These are phyloP conservation scores for Acleris sparsana DNA, from an alignment of 2,888 invertebrate species.

Conservation along the genomic window DNA sequence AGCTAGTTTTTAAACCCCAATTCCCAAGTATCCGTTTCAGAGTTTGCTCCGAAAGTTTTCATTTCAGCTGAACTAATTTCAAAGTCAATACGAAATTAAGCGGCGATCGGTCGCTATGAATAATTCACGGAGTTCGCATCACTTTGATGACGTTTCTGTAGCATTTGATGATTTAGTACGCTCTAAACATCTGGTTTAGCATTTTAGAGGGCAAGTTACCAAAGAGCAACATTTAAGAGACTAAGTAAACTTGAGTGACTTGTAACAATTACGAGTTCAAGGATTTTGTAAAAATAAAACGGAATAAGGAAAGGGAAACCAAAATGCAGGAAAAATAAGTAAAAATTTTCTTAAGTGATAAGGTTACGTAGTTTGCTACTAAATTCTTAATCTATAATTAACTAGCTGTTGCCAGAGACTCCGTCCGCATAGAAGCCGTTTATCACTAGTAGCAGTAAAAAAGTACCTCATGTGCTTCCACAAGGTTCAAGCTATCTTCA, in stretches of 20 bases:
- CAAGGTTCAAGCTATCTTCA: no score
- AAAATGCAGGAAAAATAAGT: no score
- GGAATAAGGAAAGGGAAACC: no score
- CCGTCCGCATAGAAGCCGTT: no score
- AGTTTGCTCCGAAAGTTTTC: slow-evolving; percentile 20
- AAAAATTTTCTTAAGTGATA: no score
- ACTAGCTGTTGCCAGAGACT: no score
- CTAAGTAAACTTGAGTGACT: neutral
- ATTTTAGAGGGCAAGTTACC: neutral
- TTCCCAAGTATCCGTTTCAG: slow-evolving; percentile 4
- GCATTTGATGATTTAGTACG: slow-evolving; percentile 20
- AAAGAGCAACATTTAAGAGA: neutral
- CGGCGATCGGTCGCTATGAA: slow-evolving; percentile 34
- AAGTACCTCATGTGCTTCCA: no score
- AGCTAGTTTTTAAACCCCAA: no score
- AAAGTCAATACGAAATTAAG: slow-evolving; percentile 36
- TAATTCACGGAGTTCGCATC: slow-evolving; percentile 28
- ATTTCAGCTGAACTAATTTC: slow-evolving; percentile 29
- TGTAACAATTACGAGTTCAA: neutral
- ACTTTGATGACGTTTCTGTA: slow-evolving; percentile 28
- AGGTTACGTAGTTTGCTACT: no score
- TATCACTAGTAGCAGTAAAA: no score
- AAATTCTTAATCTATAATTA: no score
- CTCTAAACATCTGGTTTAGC: slow-evolving; percentile 2
- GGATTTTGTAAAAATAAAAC: no score